Evolutionary conservation across 2,113 vertebrate species (phyloP).

Genomic region (Acinonyx jubatus): DNA sequence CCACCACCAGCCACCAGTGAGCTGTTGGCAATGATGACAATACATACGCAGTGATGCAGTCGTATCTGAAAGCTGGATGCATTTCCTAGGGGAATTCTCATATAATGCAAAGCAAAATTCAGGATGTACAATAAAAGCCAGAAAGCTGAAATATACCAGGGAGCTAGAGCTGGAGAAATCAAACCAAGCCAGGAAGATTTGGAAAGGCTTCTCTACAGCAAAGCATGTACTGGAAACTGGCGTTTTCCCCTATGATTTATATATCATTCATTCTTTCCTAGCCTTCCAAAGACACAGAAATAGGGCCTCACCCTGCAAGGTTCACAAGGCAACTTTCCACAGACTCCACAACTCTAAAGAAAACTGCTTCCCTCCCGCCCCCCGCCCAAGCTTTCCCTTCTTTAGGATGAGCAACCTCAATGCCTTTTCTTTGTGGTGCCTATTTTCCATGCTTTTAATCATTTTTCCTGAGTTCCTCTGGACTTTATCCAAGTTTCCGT

Average conservation of each 20-base stretch:
- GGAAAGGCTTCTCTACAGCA: not conserved
- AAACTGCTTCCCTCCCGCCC: not conserved
- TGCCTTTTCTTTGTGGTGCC: not conserved
- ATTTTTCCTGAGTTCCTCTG: slow-evolving; percentile 40
- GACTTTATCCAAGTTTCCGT: slow-evolving; percentile 47
- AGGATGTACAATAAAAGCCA: not conserved
- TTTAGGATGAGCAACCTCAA: not conserved
- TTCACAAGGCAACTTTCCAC: not conserved
- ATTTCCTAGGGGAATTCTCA: not conserved
- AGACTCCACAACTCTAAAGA: not conserved
- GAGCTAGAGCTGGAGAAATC: not conserved
- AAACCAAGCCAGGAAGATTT: not conserved
- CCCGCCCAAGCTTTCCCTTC: not conserved
- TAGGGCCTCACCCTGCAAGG: not conserved
- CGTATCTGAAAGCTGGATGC: not conserved
- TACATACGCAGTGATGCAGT: not conserved
- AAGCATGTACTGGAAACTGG: not conserved
- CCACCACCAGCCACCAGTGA: not conserved
- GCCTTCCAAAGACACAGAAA: not conserved
- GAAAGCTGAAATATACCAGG: not conserved
- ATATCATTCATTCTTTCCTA: not conserved
- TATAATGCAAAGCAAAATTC: not conserved
- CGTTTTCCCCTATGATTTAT: not conserved
- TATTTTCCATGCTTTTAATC: slow-evolving; percentile 36
- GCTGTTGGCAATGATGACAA: not conserved